phyloP scores from a whole-genome alignment of 1,140 invertebrate genomes.

The Papilio aristodemus region DNA sequence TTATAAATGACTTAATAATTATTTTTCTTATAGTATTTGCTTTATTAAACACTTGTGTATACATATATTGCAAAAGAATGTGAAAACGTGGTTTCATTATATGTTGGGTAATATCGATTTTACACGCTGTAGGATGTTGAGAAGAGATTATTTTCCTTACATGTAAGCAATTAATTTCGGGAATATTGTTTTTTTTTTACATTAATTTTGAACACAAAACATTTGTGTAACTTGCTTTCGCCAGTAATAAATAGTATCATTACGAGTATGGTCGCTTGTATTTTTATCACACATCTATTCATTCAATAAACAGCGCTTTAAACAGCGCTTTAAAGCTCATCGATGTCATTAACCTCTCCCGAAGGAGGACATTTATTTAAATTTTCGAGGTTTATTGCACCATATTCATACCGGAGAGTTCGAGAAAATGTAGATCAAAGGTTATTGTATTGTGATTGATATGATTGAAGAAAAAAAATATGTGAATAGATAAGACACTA shows the following conservation, averaged over 20 bases:
- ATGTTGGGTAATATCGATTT: background rate
- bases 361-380: background rate
- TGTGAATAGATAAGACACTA: background rate
- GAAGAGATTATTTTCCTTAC: no score
- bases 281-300: background rate
- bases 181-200: no score
- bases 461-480: background rate
- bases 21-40: background rate
- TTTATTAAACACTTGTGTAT: background rate
- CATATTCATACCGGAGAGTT: background rate
- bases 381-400: background rate
- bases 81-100: background rate
- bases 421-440: background rate
- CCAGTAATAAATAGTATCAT: background rate
- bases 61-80: background rate
- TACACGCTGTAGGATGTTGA: no score
- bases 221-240: no score
- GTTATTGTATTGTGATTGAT: background rate
- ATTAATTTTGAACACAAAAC: no score
- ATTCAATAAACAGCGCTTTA: constrained; percentile 6
- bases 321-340: background rate
- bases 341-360: background rate
- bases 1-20: background rate
- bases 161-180: background rate
- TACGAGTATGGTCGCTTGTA: background rate